These are phyloP conservation scores for Synodontis membranacea DNA, from an alignment of 2,113 vertebrate genomes.

Conservation along the genomic window DNA sequence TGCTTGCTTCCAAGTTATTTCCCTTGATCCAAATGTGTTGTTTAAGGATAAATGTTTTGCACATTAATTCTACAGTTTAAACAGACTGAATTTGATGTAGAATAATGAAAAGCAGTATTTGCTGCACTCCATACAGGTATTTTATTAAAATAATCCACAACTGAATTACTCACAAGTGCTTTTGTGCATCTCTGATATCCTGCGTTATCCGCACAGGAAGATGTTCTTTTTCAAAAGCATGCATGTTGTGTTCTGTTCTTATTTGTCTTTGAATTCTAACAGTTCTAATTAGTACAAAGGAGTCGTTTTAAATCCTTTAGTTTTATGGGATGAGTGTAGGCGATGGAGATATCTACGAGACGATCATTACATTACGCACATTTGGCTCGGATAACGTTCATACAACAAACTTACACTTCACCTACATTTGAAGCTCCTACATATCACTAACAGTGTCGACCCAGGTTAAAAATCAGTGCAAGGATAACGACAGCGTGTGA, in stretches of 20 bases:
- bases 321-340: neutral
- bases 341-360: neutral
- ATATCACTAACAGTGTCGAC: neutral
- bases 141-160: neutral
- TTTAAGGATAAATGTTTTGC: neutral
- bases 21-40: neutral
- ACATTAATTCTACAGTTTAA: neutral
- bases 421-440: neutral
- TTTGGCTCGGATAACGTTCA: neutral
- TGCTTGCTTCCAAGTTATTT: neutral
- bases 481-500: constrained; percentile 10
- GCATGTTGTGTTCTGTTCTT: neutral
- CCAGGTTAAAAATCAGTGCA: neutral
- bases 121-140: neutral
- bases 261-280: neutral
- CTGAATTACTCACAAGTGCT: neutral
- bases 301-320: neutral
- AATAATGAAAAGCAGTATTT: neutral
- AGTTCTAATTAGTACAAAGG: neutral
- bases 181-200: neutral
- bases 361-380: neutral
- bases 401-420: neutral
- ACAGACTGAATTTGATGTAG: neutral
- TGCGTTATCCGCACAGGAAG: neutral
- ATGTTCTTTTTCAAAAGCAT: neutral